Conservation (phyloP, 23 tunicate genomes). For the Ciona savignyi region DNA sequence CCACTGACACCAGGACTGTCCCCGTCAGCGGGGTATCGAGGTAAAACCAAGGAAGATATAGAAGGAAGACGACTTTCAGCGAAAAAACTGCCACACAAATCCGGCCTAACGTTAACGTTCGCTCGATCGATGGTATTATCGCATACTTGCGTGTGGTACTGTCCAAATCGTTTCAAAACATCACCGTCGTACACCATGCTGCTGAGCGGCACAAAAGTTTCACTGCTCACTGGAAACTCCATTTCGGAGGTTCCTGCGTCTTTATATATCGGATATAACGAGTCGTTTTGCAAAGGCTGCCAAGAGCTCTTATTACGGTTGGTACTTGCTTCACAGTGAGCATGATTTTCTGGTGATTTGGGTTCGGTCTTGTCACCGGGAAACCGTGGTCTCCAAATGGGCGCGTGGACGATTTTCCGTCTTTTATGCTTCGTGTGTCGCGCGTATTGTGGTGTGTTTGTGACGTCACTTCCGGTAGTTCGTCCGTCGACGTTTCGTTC, state of each 20-base stretch:
- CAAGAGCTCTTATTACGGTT: too few species aligned
- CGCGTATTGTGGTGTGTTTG: background rate
- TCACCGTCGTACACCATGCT: background rate
- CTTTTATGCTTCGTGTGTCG: background rate
- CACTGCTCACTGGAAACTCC: background rate
- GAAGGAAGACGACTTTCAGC: background rate
- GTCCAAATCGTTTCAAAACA: background rate
- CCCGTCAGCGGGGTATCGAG: background rate
- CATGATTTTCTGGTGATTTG: too few species aligned
- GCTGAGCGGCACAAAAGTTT: background rate
- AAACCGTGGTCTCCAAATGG: slow-evolving; percentile 10
- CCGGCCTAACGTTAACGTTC: too few species aligned
- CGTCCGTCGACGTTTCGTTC: background rate
- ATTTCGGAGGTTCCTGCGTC: too few species aligned
- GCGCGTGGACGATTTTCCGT: slow-evolving; percentile 1
- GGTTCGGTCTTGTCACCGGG: slow-evolving; percentile 2
- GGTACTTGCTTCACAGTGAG: too few species aligned
- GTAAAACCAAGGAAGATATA: background rate
- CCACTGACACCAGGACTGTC: background rate
- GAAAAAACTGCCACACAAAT: too few species aligned
- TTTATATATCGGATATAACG: too few species aligned
- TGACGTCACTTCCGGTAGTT: background rate
- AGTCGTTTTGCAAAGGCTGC: too few species aligned
- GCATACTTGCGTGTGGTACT: background rate
- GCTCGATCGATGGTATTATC: background rate